Conservation (phyloP, 2,888 invertebrate genomes). For the Aporophyla lueneburgensis region DNA sequence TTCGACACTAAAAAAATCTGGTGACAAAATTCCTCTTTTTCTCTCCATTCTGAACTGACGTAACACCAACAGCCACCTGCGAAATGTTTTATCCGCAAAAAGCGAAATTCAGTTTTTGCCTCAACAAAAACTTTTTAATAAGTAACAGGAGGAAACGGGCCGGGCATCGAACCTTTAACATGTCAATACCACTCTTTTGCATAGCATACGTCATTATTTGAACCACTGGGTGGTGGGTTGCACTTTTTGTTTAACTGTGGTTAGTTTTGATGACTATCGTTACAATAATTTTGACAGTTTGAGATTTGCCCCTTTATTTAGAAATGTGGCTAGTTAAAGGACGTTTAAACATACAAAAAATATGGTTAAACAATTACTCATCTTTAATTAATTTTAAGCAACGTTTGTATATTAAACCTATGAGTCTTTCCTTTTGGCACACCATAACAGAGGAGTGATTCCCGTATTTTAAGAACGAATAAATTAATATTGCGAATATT, state of each 20-base stretch:
- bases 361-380: background rate
- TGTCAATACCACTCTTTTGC: conserved; percentile 87
- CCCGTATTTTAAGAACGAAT: background rate
- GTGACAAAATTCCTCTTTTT: conserved; percentile 27
- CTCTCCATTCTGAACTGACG: conserved; percentile 47
- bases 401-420: no score
- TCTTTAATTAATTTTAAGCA: background rate
- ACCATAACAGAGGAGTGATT: background rate
- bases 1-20: no score
- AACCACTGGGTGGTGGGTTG: conserved; percentile 49
- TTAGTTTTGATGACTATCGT: background rate
- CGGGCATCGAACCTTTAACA: conserved; percentile 87
- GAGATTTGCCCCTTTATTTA: background rate
- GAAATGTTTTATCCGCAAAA: conserved; percentile 58
- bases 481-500: no score
- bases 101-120: conserved; percentile 71
- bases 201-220: conserved; percentile 88
- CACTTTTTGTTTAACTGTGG: conserved; percentile 39
- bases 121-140: conserved; percentile 76
- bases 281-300: background rate
- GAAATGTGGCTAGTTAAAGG: background rate
- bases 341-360: background rate
- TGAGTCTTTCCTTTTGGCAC: background rate
- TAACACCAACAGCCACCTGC: conserved; percentile 68
- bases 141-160: conserved; percentile 79